Evolutionary conservation across 2,888 invertebrate genomes (phyloP).

Genomic region (Nephrotoma appendiculata): DNA sequence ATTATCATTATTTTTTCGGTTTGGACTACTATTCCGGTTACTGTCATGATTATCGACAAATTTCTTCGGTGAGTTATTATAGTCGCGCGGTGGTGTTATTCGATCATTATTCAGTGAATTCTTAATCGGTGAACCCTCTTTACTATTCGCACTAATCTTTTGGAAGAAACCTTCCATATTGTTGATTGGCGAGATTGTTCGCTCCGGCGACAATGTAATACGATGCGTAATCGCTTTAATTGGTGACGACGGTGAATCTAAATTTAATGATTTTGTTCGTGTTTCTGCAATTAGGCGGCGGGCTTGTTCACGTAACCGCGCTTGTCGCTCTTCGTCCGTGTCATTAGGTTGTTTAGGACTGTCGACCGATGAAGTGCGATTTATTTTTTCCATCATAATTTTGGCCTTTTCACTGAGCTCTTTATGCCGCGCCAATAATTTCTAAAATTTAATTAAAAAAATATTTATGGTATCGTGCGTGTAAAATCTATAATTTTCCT

Average conservation of each 20-base stretch:
- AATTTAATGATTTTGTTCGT: constrained; percentile 33
- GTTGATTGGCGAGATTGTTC: constrained; percentile 31
- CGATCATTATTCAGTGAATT: constrained; percentile 15
- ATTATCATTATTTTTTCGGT: constrained; percentile 32
- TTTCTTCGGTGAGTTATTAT: constrained; percentile 14
- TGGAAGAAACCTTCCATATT: constrained; percentile 17
- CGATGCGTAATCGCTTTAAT: constrained; percentile 24
- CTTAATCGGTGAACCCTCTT: constrained; percentile 15
- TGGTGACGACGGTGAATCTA: constrained; percentile 29
- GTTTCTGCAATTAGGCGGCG: constrained; percentile 81
- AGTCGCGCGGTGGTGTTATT: constrained; percentile 29
- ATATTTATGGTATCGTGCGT: not conserved
- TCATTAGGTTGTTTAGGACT: constrained; percentile 22
- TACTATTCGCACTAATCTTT: constrained; percentile 14
- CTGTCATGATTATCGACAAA: not conserved
- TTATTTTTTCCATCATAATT: constrained; percentile 32
- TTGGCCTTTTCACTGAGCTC: constrained; percentile 35
- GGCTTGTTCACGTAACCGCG: constrained; percentile 73
- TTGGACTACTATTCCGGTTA: constrained; percentile 19
- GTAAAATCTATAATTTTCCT: constrained; percentile 31
- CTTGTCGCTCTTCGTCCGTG: constrained; percentile 65
- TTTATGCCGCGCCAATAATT: constrained; percentile 32
- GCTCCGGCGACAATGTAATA: constrained; percentile 28
- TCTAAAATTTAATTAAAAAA: constrained; percentile 20
- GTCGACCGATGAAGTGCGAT: constrained; percentile 24